phyloP scores from a whole-genome alignment of 2,888 invertebrate species.

The Ennomos quercinarius region DNA sequence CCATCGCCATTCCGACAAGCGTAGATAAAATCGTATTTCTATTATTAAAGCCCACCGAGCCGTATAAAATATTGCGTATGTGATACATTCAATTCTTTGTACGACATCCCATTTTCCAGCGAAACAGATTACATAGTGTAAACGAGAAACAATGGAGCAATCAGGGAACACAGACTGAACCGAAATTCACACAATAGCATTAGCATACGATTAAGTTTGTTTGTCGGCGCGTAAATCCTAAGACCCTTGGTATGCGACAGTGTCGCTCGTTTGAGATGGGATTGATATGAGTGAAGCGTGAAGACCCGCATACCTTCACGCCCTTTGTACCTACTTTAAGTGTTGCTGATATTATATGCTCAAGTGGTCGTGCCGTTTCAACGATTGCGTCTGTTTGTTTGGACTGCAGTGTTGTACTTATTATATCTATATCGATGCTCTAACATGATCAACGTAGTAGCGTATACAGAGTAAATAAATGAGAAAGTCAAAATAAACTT shows the following conservation, averaged over 20 bases:
- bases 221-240: conserved; percentile 48
- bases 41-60: background rate
- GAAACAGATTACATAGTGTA: conserved; percentile 18
- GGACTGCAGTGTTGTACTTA: too few species aligned
- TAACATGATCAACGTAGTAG: too few species aligned
- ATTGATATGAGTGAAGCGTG: conserved; percentile 65
- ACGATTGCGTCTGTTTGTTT: conserved; percentile 3
- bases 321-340: conserved; percentile 47
- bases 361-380: conserved; percentile 14
- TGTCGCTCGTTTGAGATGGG: conserved; percentile 68
- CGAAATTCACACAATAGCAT: conserved; percentile 43
- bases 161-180: conserved; percentile 35
- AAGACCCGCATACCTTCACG: conserved; percentile 72
- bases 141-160: conserved; percentile 35
- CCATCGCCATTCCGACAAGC: conserved; percentile 18
- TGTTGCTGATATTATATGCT: conserved; percentile 15
- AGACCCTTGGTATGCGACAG: conserved; percentile 64
- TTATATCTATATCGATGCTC: too few species aligned
- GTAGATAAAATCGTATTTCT: conserved; percentile 12
- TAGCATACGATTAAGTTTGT: conserved; percentile 42
- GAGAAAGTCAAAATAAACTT: too few species aligned
- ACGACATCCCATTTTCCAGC: background rate
- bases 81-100: conserved; percentile 12
- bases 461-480: too few species aligned
- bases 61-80: conserved; percentile 7